These are phyloP conservation scores for Hyphantria cunea DNA, from an alignment of 1,140 invertebrate genomes.

Conservation along the genomic window DNA sequence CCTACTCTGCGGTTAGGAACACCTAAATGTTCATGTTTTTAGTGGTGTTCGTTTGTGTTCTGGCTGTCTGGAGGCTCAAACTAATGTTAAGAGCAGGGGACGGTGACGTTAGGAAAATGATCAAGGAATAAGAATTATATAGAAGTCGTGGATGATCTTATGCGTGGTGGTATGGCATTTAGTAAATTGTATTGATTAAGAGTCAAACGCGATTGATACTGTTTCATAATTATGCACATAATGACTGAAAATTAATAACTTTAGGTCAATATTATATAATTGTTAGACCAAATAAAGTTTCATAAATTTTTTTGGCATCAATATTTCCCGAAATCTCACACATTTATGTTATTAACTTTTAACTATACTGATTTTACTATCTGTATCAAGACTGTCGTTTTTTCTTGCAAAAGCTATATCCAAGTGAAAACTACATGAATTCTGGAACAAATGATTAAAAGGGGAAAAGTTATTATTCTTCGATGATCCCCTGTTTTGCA, in stretches of 20 bases:
- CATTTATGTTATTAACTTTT: no score
- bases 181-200: not conserved
- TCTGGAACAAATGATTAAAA: constrained; percentile 1
- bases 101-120: constrained; percentile 3
- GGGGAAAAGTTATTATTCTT: constrained; percentile 1
- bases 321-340: not conserved
- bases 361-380: no score
- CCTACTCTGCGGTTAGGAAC: not conserved
- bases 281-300: not conserved
- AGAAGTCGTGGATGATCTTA: constrained; percentile 5
- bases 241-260: constrained; percentile 7
- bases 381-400: not conserved
- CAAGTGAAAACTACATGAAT: not conserved
- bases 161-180: constrained; percentile 1
- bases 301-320: not conserved
- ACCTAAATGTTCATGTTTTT: not conserved
- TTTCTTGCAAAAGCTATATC: no score
- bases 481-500: not conserved
- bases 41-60: not conserved
- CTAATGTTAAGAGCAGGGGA: constrained; percentile 7
- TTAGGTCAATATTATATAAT: not conserved
- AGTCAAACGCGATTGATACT: constrained; percentile 6
- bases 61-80: not conserved
- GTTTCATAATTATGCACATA: constrained; percentile 16
- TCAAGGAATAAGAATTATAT: not conserved